These are phyloP conservation scores for Lophius americanus DNA, from an alignment of 2,797 vertebrate species.

Conservation along the genomic window DNA sequence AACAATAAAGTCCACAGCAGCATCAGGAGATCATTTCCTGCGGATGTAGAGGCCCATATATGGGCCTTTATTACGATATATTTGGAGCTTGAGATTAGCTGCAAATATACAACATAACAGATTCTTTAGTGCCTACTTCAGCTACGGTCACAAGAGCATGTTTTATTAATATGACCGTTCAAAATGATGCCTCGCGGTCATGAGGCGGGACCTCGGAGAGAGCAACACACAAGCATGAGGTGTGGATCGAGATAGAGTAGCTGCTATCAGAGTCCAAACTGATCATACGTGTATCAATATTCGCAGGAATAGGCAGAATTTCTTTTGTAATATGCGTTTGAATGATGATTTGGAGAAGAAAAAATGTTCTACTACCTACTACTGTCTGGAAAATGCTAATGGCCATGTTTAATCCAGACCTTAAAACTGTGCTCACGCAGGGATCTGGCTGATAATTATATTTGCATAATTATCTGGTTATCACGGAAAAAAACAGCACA, in stretches of 20 bases:
- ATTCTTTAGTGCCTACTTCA: constrained; percentile 13
- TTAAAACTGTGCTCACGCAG: not conserved
- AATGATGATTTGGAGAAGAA: not conserved
- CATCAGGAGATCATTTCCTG: too few species aligned
- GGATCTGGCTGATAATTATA: too few species aligned
- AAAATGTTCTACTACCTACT: not conserved
- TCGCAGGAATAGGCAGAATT: constrained; percentile 5
- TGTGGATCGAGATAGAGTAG: constrained; percentile 19
- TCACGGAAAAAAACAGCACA: too few species aligned
- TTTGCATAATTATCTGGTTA: too few species aligned
- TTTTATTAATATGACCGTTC: constrained; percentile 25
- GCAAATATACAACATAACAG: not conserved
- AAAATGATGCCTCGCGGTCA: constrained; percentile 20
- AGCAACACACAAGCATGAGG: constrained; percentile 20
- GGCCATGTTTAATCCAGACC: not conserved
- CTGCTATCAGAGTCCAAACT: constrained; percentile 5
- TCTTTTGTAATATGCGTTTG: constrained; percentile 3
- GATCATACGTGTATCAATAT: too few species aligned
- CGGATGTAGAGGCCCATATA: too few species aligned
- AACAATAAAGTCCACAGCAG: too few species aligned
- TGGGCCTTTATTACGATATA: too few species aligned
- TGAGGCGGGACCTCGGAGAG: constrained; percentile 33
- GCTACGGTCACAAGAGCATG: constrained; percentile 12
- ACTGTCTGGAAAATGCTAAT: not conserved
- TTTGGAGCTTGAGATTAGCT: not conserved